These are phyloP conservation scores for Panagrolaimus sp. DNA, from an alignment of 1,140 invertebrate genomes.

Conservation along the genomic window DNA sequence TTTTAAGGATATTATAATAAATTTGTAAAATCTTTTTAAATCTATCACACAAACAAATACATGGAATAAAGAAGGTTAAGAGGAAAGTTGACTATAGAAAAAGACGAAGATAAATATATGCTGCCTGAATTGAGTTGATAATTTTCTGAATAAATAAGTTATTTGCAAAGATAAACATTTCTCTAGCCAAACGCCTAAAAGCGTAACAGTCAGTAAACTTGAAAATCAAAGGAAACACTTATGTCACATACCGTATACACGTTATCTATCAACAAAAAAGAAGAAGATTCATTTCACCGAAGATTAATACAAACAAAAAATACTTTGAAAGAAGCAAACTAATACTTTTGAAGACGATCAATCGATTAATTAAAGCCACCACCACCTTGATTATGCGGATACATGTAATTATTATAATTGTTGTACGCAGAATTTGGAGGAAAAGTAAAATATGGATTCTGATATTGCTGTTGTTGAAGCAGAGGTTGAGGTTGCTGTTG, in stretches of 20 bases:
- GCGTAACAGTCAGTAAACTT: not conserved
- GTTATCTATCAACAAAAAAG: slow-evolving; percentile 8
- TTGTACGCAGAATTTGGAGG: no score
- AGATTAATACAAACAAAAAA: slow-evolving; percentile 1
- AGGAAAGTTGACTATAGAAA: no score
- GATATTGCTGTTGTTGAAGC: not conserved
- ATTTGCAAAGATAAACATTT: slow-evolving; percentile 36
- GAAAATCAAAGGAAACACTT: slow-evolving; percentile 27
- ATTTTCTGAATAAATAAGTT: no score
- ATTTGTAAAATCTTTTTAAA: no score
- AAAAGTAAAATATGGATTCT: not conserved
- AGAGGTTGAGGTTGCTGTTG: not conserved
- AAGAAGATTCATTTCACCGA: no score
- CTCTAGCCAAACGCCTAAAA: not conserved
- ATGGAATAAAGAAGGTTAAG: no score
- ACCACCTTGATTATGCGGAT: not conserved
- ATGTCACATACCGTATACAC: slow-evolving; percentile 21
- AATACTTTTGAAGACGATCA: no score
- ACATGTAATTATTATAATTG: not conserved
- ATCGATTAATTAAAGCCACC: no score
- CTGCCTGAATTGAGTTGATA: not conserved
- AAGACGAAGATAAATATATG: slow-evolving; percentile 1
- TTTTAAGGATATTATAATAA: not conserved
- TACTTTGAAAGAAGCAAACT: no score
- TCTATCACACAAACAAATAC: not conserved